These are phyloP conservation scores for Halictus ligatus DNA, from an alignment of 2,888 invertebrate species.

Conservation along the genomic window DNA sequence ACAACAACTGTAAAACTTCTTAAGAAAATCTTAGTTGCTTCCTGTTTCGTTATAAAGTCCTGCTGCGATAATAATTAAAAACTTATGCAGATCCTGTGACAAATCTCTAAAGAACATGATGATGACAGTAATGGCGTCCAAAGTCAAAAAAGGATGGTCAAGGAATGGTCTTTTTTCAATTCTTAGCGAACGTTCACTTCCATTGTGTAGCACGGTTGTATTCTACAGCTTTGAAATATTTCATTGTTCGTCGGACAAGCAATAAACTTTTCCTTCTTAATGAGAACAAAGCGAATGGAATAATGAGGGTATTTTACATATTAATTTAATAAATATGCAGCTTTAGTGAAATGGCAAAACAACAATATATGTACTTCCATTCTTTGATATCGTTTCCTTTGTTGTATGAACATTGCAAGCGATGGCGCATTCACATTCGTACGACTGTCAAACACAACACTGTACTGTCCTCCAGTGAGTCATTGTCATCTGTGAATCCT, in stretches of 20 bases:
- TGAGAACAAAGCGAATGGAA: not conserved
- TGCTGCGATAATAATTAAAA: not conserved
- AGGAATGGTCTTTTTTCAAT: not conserved
- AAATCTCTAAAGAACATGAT: not conserved
- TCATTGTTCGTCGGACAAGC: not conserved
- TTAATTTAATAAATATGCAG: not conserved
- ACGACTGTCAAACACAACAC: not conserved
- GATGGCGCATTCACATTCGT: not conserved
- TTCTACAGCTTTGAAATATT: not conserved
- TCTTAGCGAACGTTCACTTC: not conserved
- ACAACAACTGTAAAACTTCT: not conserved
- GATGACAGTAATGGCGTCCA: not conserved
- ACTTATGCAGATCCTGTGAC: not conserved
- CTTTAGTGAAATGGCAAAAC: not conserved
- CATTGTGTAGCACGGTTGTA: not conserved
- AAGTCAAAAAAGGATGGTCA: not conserved
- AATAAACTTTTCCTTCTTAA: constrained; percentile 1
- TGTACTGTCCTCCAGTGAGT: not conserved
- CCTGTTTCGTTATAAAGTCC: not conserved
- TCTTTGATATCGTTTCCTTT: not conserved
- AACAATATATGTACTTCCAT: not conserved
- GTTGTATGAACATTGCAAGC: not conserved
- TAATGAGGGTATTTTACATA: not conserved
- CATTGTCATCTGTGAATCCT: not conserved
- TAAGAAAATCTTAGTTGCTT: not conserved